Base-by-base conservation (phyloP, 2,797 vertebrate species). In the Phrynocephalus vlangalii region DNA sequence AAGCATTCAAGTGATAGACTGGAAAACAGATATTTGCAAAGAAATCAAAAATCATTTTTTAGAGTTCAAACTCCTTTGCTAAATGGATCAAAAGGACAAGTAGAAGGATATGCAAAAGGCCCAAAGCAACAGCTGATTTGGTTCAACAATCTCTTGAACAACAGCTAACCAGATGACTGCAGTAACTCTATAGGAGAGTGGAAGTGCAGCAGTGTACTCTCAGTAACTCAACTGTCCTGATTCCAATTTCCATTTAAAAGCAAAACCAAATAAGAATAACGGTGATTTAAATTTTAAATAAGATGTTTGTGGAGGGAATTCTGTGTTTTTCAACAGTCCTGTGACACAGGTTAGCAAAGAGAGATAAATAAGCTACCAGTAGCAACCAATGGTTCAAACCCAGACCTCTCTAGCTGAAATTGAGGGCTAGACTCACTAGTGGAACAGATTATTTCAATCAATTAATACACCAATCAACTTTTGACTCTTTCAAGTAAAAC, bases 1-100 rank as follows among this genome's bases (percentile, higher is more conserved):
- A 88, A 3, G 70, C 81, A 85, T 73, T 82, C 56, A 11, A 68
- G 52, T 91, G 6, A 72, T 76, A 82, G 80, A 85, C 8, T 91
- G 83, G 20, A 3, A 48, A 4, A 9, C 82, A 6, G 87, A 63
- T 38, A 30, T 63, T 83, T 71, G 78, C 3, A 0, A 1, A 86
- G 71, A 22, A 77, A 38, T 50, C 20, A 95, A 50, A 70, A 92
- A 95, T 84, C 89, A 84, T 68, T 83, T 83, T 83, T 66, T 87
- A 89, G 92, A 91, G 79, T 38, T 79, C 18, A 66, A 89, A 89
- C 48, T 50, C 66, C 78, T 87, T 88, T 86, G 44, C 63, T 71
- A 90, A 92, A 56, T 86, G 26, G 87, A 44, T 79, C 0, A 86
- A 70, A 90, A 67, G 60, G 13, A 75, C 24, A 73, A 84, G 63